Base-by-base conservation (phyloP, 1,140 invertebrate genomes). In the Aleiodes sp. region DNA sequence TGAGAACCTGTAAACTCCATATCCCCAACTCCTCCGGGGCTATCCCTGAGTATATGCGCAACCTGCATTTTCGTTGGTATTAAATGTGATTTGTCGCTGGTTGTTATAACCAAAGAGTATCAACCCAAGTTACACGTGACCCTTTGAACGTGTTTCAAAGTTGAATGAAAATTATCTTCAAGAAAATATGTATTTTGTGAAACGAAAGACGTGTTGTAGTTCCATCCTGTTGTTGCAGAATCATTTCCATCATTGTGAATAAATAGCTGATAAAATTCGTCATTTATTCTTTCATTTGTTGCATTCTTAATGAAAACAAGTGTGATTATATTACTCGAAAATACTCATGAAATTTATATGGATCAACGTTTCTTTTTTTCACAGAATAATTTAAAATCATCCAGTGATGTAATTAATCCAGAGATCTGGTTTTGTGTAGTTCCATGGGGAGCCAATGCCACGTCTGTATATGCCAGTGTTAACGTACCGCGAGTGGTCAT, bases 71-170 rank as follows among this genome's bases (percentile, higher is more conserved):
- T 78, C 71, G 61, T 72, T 56, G 52, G 70, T 65, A 71, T 77
- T 81, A 80, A 81, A 80, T 72, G 68, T 78, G 77, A 81, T 80
- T 80, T 78, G 73, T 79, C 70, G 75, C 68, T 66, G 52, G 52
- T 43, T 31, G 70, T 73, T 71, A 69, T 56, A 77, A 75, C 75
- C 73, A 68, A 33, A 4, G 70, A 71, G 70, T 65, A 66, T 76
- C 66, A 70, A 69, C 61, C 28, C 67, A 57, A 74, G 74, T 74
- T 57, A 24, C 37, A 39, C 33, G 16, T 63, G 12, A n/a, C n/a
- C n/a, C n/a, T n/a, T n/a, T n/a, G n/a, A n/a, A n/a, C n/a, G n/a
- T n/a, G n/a, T n/a, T n/a, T n/a, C n/a, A n/a, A n/a, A n/a, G n/a
- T n/a, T n/a, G n/a, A n/a, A n/a, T n/a, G n/a, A n/a, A n/a, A n/a